These are phyloP conservation scores for Brachionus manjavacas DNA, from an alignment of 1,140 invertebrate species.

Conservation along the genomic window DNA sequence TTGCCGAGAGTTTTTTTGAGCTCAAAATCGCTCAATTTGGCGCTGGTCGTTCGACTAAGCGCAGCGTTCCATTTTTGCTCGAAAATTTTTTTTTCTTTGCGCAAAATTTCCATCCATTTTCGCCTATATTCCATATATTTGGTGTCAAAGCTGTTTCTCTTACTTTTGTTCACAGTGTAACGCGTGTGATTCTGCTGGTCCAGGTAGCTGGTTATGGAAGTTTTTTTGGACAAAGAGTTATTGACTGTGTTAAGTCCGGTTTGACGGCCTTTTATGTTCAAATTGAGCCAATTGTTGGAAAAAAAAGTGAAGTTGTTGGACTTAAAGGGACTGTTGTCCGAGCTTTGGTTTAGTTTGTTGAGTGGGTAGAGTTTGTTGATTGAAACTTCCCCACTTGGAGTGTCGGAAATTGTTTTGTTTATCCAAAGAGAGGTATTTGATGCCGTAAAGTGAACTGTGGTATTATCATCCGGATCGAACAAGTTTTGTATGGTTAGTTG, in stretches of 20 bases:
- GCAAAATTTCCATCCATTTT: constrained; percentile 37
- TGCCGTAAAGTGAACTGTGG: not conserved
- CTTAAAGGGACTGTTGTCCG: not conserved
- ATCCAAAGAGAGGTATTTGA: constrained; percentile 34
- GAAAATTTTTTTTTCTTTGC: constrained; percentile 19
- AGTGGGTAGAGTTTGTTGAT: not conserved
- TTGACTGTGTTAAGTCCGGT: not conserved
- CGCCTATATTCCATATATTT: constrained; percentile 40
- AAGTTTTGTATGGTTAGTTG: constrained; percentile 21
- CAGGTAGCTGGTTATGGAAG: not conserved
- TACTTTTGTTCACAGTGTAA: not conserved
- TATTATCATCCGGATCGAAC: constrained; percentile 35
- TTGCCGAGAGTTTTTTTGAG: constrained; percentile 25
- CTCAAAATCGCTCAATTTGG: constrained; percentile 7
- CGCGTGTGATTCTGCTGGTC: not conserved
- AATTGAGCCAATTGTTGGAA: constrained; percentile 28
- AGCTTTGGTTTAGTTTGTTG: constrained; percentile 1
- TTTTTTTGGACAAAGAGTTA: constrained; percentile 5
- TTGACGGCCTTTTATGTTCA: constrained; percentile 19
- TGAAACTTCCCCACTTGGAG: not conserved
- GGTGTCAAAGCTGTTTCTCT: not conserved
- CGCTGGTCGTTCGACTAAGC: not conserved
- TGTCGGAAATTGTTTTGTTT: not conserved
- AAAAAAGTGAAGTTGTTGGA: not conserved
- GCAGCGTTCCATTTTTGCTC: not conserved